A percentile compares a stretch with the other conserved stretches of the same genome.
These are phyloP conservation scores for Yponomeuta sedellus DNA, from an alignment of 2,888 invertebrate species.

Conservation along the genomic window DNA sequence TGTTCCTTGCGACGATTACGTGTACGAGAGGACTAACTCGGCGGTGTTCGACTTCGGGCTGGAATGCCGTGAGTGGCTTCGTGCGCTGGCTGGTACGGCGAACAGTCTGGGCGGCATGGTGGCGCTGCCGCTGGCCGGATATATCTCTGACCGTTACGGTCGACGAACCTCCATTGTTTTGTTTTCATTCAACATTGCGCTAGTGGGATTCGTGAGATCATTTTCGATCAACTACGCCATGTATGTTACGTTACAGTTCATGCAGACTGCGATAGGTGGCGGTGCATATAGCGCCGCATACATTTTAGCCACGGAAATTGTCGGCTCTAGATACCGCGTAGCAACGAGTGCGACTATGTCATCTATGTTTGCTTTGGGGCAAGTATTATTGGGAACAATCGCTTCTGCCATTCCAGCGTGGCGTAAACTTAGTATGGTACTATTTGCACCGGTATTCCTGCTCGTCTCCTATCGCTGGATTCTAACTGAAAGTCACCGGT, in stretches of 20 bases:
- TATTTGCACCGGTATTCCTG: constrained; percentile 81
- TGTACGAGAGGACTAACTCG: constrained; percentile 54
- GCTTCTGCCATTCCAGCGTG: constrained; percentile 83
- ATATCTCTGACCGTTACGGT: constrained; percentile 79
- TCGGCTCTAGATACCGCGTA: constrained; percentile 83
- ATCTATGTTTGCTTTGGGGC: constrained; percentile 83
- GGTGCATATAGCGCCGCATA: constrained; percentile 64
- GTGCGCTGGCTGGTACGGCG: constrained; percentile 84
- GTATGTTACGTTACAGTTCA: constrained; percentile 56
- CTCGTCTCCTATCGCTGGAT: constrained; percentile 81
- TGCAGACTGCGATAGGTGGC: constrained; percentile 61
- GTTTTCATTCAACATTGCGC: constrained; percentile 56
- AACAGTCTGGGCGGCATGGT: constrained; percentile 83
- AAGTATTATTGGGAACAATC: constrained; percentile 79
- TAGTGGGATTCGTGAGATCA: constrained; percentile 54
- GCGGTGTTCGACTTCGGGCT: constrained; percentile 61
- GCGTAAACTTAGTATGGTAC: constrained; percentile 79
- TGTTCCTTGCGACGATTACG: constrained; percentile 49
- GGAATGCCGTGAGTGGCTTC: constrained; percentile 79
- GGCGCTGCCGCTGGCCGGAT: constrained; percentile 80
- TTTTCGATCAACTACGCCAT: constrained; percentile 62
- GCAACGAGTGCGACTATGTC: constrained; percentile 82
- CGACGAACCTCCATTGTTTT: constrained; percentile 55
- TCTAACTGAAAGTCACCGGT: constrained; percentile 83
- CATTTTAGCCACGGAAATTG: constrained; percentile 82